Evolutionary conservation across 1,140 invertebrate genomes (phyloP), one percentile per base, ranked within the genome.

Genomic region (Melanaphis sacchari): DNA sequence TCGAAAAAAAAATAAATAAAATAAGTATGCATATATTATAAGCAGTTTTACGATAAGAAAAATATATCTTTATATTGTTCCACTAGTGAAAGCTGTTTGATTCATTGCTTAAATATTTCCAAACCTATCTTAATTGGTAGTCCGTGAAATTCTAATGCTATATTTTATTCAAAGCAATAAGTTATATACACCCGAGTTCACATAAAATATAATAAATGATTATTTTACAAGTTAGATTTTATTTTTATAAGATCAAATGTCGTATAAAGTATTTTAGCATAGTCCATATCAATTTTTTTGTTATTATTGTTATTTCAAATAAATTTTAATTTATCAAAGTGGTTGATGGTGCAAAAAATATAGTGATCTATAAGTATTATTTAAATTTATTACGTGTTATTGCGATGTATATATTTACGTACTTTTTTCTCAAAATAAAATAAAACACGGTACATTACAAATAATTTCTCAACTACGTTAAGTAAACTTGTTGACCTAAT

Each of bases 401-500:
- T 88, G 36, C 18, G 31, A 26, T 46, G 85, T 43, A n/a, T 21
- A 36, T 8, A 46, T 21, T 46, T 87, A 46, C 7, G 43, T 36
- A 38, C n/a, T 85, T 18, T 87, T 41, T 46, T 22, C 18, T 4
- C 21, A 43, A n/a, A 46, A 21, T 46, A 46, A 88, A 46, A 88
- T 38, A 89, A 89, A 89, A 52, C 22, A 36, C 43, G 4, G 24
- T 38, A 89, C 24, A 89, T 59, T 54, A 59, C 38, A 36, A n/a
- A 59, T 59, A 54, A 59, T 90, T 90, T 59, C 49, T 59, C 9
- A 7, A 15, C 38, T 40, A 46, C 9, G 22, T 26, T 40, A 59
- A 49, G 46, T 46, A 91, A 81, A 91, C 66, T 91, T 91, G 66
- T 52, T 40, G 91, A 92, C 43, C 91, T 52, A 26, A 84, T 85